Evolutionary conservation across 2,113 vertebrate genomes (phyloP), one percentile per base, ranked within the genome.

Genomic region (Malurus elegans): DNA sequence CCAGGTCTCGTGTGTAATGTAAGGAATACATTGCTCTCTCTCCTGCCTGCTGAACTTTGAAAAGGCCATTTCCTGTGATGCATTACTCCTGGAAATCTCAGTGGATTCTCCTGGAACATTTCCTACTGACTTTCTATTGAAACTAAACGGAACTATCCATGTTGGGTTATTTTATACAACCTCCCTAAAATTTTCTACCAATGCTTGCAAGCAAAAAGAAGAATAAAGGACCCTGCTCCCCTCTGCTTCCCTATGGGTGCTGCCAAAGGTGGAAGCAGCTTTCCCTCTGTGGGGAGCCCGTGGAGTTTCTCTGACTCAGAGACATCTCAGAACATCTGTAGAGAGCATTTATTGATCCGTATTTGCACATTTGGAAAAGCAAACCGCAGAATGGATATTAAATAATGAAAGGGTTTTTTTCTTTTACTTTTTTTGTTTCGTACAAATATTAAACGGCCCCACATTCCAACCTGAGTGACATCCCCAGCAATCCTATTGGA

Each of bases 361-460:
- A 54, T 91, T 83, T 75, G 76, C 62, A 88, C 54, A 32, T 92
- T 92, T 61, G 80, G 34, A 91, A 91, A 76, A 86, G 67, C 48
- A 91, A 83, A 91, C 72, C 83, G 50, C 48, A 48, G 45, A 88
- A 88, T 60, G 11, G 93, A 58, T 82, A 83, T 82, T 79, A 79
- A 86, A 86, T 88, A 88, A 95, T 11, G 14, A 67, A 82, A 91
- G 57, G 28, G 1, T 48, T 48, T 23, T 8, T 58, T 45, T 51
- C 70, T 12, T 3, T 9, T 8, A n/a, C 5, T 4, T 53, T 60
- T 74, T 51, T 66, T 53, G 13, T 66, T 84, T 87, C 20, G 8
- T 45, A 62, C 45, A 74, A 79, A 90, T 90, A 79, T 79, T 86
- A 57, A 93, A 79, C 72, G 42, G 36, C 44, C 38, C 34, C n/a